Conservation (phyloP, 2,113 vertebrate species). For the Cyphomyrus plagiostoma region DNA sequence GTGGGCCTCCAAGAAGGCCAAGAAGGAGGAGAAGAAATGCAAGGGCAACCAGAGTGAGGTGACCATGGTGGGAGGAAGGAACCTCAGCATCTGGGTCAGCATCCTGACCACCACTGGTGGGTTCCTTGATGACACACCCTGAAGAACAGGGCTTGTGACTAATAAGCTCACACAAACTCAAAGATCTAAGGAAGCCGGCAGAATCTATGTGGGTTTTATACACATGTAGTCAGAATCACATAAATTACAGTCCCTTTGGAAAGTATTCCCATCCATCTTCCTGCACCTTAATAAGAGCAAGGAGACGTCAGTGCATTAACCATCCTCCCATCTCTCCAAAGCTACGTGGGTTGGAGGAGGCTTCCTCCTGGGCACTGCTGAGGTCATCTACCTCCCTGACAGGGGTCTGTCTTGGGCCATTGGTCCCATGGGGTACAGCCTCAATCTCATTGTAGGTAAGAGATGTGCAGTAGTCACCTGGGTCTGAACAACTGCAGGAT, state of each 20-base stretch:
- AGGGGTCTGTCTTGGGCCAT: conserved; percentile 71
- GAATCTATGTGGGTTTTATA: neutral
- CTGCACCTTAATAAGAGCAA: neutral
- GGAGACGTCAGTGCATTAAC: neutral
- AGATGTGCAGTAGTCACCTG: neutral
- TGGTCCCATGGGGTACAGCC: conserved; percentile 66
- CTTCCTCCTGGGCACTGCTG: conserved; percentile 72
- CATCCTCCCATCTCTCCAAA: conserved; percentile 33
- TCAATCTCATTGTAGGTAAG: conserved; percentile 74
- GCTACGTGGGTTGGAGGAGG: conserved; percentile 79
- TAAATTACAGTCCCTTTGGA: conserved; percentile 24
- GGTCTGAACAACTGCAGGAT: neutral
- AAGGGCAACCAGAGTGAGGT: conserved; percentile 52
- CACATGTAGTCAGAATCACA: neutral
- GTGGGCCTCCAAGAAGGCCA: conserved; percentile 72
- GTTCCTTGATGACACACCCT: conserved; percentile 14
- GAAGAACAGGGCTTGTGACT: neutral
- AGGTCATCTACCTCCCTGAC: conserved; percentile 70
- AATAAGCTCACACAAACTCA: neutral
- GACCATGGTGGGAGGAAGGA: conserved; percentile 64
- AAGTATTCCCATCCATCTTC: conserved; percentile 14
- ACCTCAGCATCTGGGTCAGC: conserved; percentile 62
- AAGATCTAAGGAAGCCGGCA: neutral
- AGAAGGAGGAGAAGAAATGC: conserved; percentile 54
- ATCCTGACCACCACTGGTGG: conserved; percentile 61